Percentiles rank a stretch among this genome's conserved stretches.
phyloP scores from a whole-genome alignment of 2,888 invertebrate species.

The Melieria picta region DNA sequence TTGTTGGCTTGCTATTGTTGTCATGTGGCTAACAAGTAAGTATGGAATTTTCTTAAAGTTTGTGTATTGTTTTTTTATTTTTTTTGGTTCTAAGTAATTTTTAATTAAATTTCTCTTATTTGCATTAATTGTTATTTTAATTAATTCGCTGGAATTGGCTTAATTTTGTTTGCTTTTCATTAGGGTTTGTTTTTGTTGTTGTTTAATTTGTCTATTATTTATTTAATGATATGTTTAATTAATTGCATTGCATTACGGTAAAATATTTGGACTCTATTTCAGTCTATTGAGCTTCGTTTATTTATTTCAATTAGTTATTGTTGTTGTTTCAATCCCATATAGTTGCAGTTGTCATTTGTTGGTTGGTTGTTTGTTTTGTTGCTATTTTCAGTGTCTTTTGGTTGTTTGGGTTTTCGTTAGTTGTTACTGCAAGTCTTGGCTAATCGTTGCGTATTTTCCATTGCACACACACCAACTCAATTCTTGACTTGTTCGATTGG shows the following conservation, averaged over 20 bases:
- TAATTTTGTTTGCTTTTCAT: not conserved
- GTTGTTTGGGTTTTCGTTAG: not conserved
- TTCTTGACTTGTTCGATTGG: too few species aligned
- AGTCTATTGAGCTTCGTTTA: conserved; percentile 61
- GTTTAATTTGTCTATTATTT: conserved; percentile 28
- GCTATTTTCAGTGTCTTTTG: not conserved
- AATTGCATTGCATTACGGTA: conserved; percentile 57
- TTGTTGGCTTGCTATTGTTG: not conserved
- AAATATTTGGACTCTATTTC: conserved; percentile 64
- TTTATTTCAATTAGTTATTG: conserved; percentile 36
- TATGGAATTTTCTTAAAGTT: not conserved
- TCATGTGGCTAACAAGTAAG: not conserved
- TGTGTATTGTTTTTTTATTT: not conserved
- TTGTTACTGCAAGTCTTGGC: too few species aligned
- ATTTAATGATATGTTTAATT: conserved; percentile 63
- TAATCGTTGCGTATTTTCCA: too few species aligned
- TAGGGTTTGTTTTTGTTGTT: not conserved
- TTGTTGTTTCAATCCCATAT: conserved; percentile 47
- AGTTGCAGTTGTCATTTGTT: conserved; percentile 35
- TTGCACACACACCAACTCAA: too few species aligned
- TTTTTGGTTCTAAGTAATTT: not conserved
- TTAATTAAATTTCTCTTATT: conserved; percentile 7
- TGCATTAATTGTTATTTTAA: conserved; percentile 3
- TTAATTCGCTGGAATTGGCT: not conserved
- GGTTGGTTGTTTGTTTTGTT: conserved; percentile 7